phyloP scores from a whole-genome alignment of 2,797 vertebrate species.

The Cuculus canorus region DNA sequence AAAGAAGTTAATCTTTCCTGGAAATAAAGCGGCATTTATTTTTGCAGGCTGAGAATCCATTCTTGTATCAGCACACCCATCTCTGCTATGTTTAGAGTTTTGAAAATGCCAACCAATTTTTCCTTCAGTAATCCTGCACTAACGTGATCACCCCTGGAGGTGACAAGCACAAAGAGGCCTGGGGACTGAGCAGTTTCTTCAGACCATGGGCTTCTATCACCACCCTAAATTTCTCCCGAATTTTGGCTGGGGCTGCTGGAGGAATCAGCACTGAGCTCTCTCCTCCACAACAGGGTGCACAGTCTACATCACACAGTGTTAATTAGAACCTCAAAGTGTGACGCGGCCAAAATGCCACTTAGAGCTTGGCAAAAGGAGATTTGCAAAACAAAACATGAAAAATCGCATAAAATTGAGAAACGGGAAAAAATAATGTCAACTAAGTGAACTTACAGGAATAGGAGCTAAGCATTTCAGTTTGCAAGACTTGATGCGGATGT shows the following conservation, averaged over 20 bases:
- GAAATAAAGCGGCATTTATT: neutral
- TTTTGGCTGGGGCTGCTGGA: neutral
- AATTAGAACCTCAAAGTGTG: neutral
- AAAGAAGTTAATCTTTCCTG: neutral
- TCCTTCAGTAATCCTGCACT: neutral
- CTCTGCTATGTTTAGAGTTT: neutral
- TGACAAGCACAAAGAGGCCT: neutral
- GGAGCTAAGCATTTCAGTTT: neutral
- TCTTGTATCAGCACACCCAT: neutral
- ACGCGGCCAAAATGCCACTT: neutral
- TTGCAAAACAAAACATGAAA: neutral
- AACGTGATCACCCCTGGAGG: accelerated
- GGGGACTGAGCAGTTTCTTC: neutral
- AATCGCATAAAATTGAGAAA: neutral
- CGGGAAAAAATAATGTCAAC: neutral
- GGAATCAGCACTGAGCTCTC: neutral
- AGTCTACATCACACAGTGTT: neutral
- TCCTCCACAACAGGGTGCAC: neutral
- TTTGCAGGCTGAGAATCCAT: neutral
- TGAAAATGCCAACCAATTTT: neutral
- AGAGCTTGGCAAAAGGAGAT: neutral
- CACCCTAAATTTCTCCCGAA: neutral
- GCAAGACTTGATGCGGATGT: neutral
- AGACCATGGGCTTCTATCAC: neutral
- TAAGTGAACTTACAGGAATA: neutral